Percentiles rank a stretch among this genome's conserved stretches.
phyloP scores from a whole-genome alignment of 2,888 invertebrate genomes.

The Incurvaria masculella region DNA sequence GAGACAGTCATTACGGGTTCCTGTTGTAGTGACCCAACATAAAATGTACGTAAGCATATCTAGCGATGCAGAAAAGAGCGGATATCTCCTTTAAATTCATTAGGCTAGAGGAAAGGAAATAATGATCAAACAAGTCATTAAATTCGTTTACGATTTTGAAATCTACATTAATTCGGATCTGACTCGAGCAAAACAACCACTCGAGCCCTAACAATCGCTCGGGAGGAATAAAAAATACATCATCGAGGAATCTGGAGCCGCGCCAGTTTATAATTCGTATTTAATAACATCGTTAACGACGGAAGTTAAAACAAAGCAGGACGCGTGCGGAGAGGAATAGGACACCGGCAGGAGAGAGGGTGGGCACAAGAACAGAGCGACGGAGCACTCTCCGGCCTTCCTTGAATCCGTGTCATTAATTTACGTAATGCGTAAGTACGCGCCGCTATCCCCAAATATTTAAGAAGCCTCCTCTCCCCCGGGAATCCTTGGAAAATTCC shows the following conservation, averaged over 20 bases:
- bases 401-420: conserved; percentile 59
- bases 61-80: no score
- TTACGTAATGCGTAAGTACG: conserved; percentile 59
- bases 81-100: background rate
- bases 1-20: no score
- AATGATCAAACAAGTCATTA: background rate
- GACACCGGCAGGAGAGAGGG: conserved; percentile 18
- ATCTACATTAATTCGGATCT: background rate
- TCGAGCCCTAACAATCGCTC: background rate
- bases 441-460: conserved; percentile 56
- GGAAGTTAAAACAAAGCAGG: conserved; percentile 57
- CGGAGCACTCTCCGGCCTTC: conserved; percentile 39
- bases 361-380: conserved; percentile 33
- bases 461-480: conserved; percentile 49
- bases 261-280: conserved; percentile 37
- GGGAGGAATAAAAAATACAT: background rate
- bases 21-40: no score
- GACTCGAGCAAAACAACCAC: background rate
- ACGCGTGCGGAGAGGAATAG: conserved; percentile 26
- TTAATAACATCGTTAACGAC: conserved; percentile 56
- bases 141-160: background rate
- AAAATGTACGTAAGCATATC: no score
- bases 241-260: background rate
- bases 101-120: background rate
- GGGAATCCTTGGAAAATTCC: conserved; percentile 3